Percentiles rank a stretch among this genome's conserved stretches.
phyloP scores from a whole-genome alignment of 2,113 vertebrate species.

The Poeciliopsis retropinna region DNA sequence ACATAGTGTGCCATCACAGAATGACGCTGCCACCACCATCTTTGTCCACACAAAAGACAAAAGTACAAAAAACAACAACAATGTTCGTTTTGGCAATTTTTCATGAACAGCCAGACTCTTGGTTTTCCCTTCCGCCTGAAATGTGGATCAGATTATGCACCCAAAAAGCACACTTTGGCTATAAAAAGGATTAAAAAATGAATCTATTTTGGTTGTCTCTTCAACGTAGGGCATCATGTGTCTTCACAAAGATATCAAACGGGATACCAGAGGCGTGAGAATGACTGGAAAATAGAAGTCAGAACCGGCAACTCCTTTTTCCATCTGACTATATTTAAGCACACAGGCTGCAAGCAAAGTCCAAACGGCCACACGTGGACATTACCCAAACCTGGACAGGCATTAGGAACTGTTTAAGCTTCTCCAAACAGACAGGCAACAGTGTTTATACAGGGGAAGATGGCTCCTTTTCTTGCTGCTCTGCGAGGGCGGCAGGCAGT shows the following conservation, averaged over 20 bases:
- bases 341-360: slow-evolving; percentile 50
- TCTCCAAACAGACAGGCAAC: slow-evolving; percentile 73
- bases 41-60: not conserved
- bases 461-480: slow-evolving; percentile 64
- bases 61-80: not conserved
- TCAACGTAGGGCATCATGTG: slow-evolving; percentile 13
- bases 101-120: too few species aligned
- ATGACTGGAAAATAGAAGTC: slow-evolving; percentile 26
- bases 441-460: slow-evolving; percentile 73
- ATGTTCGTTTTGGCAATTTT: not conserved
- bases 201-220: not conserved
- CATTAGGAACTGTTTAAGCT: slow-evolving; percentile 74
- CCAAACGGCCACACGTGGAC: slow-evolving; percentile 66
- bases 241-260: slow-evolving; percentile 26
- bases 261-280: slow-evolving; percentile 4
- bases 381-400: slow-evolving; percentile 67
- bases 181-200: not conserved
- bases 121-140: not conserved
- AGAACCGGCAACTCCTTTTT: slow-evolving; percentile 42
- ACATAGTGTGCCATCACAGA: not conserved
- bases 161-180: not conserved
- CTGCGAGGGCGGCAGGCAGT: slow-evolving; percentile 74
- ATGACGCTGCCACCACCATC: not conserved
- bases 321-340: slow-evolving; percentile 73
- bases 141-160: not conserved